phyloP scores from a whole-genome alignment of 1,140 invertebrate genomes.

The Gonatopus flavifemur region DNA sequence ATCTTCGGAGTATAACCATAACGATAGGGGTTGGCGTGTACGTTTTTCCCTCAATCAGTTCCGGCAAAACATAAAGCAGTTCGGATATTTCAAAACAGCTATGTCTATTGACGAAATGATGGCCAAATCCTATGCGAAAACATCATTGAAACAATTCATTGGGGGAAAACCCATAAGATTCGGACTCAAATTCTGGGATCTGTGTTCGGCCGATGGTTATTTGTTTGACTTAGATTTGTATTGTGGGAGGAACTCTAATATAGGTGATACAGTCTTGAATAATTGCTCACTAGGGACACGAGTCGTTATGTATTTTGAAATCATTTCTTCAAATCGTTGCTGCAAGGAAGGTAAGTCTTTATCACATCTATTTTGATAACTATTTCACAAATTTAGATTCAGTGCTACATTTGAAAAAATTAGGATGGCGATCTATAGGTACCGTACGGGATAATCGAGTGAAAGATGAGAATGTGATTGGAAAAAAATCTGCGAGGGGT shows the following conservation, averaged over 20 bases:
- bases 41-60: slow-evolving; percentile 27
- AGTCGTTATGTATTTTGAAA: slow-evolving; percentile 16
- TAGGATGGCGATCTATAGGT: slow-evolving; percentile 10
- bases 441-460: slow-evolving; percentile 17
- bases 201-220: slow-evolving; percentile 37
- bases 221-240: slow-evolving; percentile 42
- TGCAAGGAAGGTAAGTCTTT: slow-evolving; percentile 3
- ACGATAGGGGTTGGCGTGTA: no score
- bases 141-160: slow-evolving; percentile 47
- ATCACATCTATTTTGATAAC: slow-evolving; percentile 16
- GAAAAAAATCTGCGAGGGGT: slow-evolving; percentile 2
- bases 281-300: slow-evolving; percentile 14
- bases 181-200: slow-evolving; percentile 43
- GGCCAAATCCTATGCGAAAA: background rate
- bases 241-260: slow-evolving; percentile 32
- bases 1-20: no score
- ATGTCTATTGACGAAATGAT: slow-evolving; percentile 25
- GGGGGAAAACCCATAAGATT: slow-evolving; percentile 42
- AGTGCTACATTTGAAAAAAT: slow-evolving; percentile 12
- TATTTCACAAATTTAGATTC: slow-evolving; percentile 16
- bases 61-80: slow-evolving; percentile 23
- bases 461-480: slow-evolving; percentile 8
- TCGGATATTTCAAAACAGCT: slow-evolving; percentile 26
- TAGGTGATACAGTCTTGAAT: slow-evolving; percentile 4
- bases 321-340: slow-evolving; percentile 9